Conservation (phyloP, 2,797 vertebrate genomes). For the Hypotaenidia okinawae region DNA sequence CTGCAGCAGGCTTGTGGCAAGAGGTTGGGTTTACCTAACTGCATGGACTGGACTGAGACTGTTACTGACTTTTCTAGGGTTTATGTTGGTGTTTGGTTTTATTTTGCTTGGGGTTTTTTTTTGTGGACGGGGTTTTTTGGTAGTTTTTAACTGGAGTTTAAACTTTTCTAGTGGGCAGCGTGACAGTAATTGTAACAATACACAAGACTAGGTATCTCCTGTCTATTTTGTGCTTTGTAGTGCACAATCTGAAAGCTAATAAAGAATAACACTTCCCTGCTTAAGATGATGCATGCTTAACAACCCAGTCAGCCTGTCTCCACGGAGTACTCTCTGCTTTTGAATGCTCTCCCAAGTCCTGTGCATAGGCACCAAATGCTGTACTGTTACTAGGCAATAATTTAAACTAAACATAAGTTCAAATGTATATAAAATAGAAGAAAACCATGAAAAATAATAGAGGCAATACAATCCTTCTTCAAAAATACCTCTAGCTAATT, state of each 20-base stretch:
- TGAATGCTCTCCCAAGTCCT: not conserved
- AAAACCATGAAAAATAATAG: not conserved
- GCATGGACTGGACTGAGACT: accelerated
- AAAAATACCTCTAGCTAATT: not conserved
- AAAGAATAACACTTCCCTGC: not conserved
- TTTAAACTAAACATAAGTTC: not conserved
- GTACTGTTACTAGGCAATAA: not conserved
- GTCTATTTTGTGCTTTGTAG: not conserved
- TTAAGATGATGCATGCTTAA: not conserved
- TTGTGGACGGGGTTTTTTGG: not conserved
- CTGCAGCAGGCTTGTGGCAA: not conserved
- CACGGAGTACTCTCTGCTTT: accelerated
- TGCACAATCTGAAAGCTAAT: accelerated
- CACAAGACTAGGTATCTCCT: not conserved
- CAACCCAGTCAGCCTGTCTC: not conserved
- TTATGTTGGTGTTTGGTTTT: not conserved
- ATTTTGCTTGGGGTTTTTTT: too few relatives aligned
- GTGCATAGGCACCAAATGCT: not conserved
- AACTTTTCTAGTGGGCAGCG: not conserved
- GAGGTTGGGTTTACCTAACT: not conserved
- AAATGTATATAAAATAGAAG: not conserved
- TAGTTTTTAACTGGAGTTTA: not conserved
- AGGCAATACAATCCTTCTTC: not conserved
- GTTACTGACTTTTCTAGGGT: not conserved
- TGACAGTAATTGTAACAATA: not conserved